Evolutionary conservation across 2,797 vertebrate genomes (phyloP).

Genomic region (Hyperoplus lanceolatus): DNA sequence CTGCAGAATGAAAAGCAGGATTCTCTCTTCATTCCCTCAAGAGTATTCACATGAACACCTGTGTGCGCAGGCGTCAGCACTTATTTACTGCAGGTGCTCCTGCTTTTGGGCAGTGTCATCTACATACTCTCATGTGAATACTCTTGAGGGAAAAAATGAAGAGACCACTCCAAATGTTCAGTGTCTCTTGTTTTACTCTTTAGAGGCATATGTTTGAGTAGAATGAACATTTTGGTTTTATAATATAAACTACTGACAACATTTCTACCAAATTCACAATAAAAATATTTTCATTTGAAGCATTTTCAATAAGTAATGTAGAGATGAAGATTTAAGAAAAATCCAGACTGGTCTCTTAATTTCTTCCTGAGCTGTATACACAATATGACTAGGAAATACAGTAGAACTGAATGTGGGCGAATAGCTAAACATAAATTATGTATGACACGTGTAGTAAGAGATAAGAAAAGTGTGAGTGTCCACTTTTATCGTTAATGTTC

Average conservation of each 20-base stretch:
- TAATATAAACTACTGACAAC: too few species aligned
- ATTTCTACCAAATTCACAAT: too few species aligned
- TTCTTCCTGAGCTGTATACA: too few species aligned
- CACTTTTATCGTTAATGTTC: constrained; percentile 34
- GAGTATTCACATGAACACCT: constrained; percentile 39
- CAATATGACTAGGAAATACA: background rate
- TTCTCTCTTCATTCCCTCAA: constrained; percentile 31
- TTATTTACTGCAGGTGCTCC: constrained; percentile 53
- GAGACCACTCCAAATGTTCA: too few species aligned
- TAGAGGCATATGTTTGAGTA: too few species aligned
- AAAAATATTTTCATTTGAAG: too few species aligned
- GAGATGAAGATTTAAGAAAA: too few species aligned
- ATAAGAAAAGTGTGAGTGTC: constrained; percentile 11
- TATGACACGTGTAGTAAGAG: background rate
- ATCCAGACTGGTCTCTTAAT: too few species aligned
- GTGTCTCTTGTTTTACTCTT: too few species aligned
- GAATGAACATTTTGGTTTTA: too few species aligned
- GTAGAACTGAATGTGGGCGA: background rate
- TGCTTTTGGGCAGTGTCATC: constrained; percentile 38
- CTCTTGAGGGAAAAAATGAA: too few species aligned
- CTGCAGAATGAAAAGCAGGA: constrained; percentile 40
- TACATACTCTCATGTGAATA: constrained; percentile 31
- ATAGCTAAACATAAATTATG: constrained; percentile 4
- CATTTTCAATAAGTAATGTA: too few species aligned
- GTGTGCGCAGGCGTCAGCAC: constrained; percentile 51